phyloP scores from a whole-genome alignment of 2,113 vertebrate genomes.

The Naja naja region DNA sequence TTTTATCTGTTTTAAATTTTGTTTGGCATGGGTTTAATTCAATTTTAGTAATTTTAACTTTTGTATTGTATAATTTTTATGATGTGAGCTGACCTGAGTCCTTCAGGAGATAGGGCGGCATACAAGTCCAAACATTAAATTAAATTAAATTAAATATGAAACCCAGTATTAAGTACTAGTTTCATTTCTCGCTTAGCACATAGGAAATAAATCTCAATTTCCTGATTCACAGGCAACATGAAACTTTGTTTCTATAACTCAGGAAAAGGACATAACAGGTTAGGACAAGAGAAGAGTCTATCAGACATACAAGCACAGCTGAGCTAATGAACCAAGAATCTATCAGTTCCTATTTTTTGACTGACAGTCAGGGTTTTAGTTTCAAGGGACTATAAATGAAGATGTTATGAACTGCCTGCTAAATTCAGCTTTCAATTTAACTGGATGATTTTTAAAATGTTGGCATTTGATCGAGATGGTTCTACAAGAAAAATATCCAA shows the following conservation, averaged over 20 bases:
- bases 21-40: too few relatives aligned
- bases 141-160: too few relatives aligned
- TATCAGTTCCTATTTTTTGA: neutral
- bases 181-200: neutral
- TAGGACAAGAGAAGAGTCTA: neutral
- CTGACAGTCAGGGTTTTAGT: neutral
- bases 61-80: too few relatives aligned
- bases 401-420: neutral
- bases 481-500: neutral
- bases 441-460: neutral
- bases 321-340: neutral
- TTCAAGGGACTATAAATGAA: neutral
- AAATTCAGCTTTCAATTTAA: neutral
- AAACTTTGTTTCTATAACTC: neutral
- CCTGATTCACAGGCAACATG: neutral
- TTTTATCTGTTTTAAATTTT: too few relatives aligned
- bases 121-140: too few relatives aligned
- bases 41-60: too few relatives aligned
- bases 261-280: neutral
- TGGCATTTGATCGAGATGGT: neutral
- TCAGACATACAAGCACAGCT: neutral
- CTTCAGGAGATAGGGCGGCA: too few relatives aligned
- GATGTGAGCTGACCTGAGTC: too few relatives aligned
- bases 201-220: neutral
- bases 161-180: neutral